Base-by-base conservation (phyloP, 2,888 invertebrate species). In the Platerodrilus igneus region DNA sequence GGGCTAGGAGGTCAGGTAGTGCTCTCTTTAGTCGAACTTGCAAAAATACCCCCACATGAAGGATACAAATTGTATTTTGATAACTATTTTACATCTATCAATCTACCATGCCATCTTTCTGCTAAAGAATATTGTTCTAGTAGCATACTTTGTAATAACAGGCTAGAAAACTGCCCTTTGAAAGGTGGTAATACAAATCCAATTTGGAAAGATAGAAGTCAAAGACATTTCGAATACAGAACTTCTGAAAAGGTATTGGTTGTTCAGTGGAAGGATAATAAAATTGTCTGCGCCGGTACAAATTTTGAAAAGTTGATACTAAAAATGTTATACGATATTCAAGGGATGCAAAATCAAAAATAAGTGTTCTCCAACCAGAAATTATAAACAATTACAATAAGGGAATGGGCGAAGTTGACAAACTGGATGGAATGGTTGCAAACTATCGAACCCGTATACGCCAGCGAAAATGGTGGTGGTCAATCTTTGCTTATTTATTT, bases 1-100 rank as follows among this genome's bases (percentile, higher is more conserved):
- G 49, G 44, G n/a, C n/a, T 55, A 15, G 51, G 51, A 13, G 45
- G 48, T 23, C 27, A 53, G 30, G 40, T 50, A n/a, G 47, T 53
- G 6, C 6, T 50, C 10, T 37, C 31, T 13, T 31, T 51, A 11
- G 11, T 45, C 16, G n/a, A 47, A 25, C 5, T 20, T 27, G 35
- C 38, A 2, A 18, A 45, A 37, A 41, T 48, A 19, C 23, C 18
- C 20, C 16, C 22, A 17, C 23, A 44, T 33, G 8, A 33, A 7
- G 47, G 40, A 3, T 40, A 33, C 22, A 43, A 45, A 41, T 45
- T 32, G 39, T 43, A 14, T 30, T 46, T 44, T 35, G 39, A 35
- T 26, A 39, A 44, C 10, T 44, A 35, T 39, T 38, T 44, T 31
- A 31, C 36, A 3, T 16, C 19, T 21, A 11, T 31, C 9, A 4